A percentile compares a stretch with the other conserved stretches of the same genome.
These are phyloP conservation scores for Pyrrhosoma nymphula DNA, from an alignment of 2,888 invertebrate species.

Conservation along the genomic window DNA sequence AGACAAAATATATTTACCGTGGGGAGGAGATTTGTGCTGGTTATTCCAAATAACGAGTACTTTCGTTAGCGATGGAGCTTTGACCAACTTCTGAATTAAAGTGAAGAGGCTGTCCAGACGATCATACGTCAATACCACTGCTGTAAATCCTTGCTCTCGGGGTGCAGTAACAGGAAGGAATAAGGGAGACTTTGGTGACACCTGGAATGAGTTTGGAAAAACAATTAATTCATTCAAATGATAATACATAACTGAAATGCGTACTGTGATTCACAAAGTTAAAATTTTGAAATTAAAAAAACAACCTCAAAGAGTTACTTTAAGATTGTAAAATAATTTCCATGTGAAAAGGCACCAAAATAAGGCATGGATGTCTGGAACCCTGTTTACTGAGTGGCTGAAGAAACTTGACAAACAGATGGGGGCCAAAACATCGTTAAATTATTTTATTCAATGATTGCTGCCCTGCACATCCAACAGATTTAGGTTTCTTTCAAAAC, in stretches of 20 bases:
- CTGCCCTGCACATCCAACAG: too few relatives aligned
- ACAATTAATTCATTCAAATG: not conserved
- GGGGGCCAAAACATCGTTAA: too few relatives aligned
- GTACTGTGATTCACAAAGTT: not conserved
- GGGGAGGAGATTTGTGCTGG: conserved; percentile 93
- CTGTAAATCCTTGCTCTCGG: conserved; percentile 94
- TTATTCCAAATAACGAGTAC: conserved; percentile 98
- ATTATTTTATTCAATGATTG: too few relatives aligned
- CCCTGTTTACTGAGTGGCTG: too few relatives aligned
- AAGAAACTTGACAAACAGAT: too few relatives aligned
- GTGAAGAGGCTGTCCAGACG: conserved; percentile 92
- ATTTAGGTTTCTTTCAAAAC: too few relatives aligned
- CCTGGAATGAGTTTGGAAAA: conserved; percentile 76
- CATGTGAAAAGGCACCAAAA: too few relatives aligned
- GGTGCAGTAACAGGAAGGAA: conserved; percentile 93
- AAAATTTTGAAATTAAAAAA: not conserved
- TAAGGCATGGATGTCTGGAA: too few relatives aligned
- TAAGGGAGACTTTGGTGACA: conserved; percentile 85
- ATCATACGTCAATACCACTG: conserved; percentile 96
- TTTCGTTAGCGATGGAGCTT: conserved; percentile 94
- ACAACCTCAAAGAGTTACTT: conserved; percentile 3
- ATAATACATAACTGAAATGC: not conserved
- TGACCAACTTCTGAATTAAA: conserved; percentile 90
- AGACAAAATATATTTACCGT: conserved; percentile 82
- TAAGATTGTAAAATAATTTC: conserved; percentile 40